Conservation (phyloP, 2,797 vertebrate species). For the Falco novaeseelandiae region DNA sequence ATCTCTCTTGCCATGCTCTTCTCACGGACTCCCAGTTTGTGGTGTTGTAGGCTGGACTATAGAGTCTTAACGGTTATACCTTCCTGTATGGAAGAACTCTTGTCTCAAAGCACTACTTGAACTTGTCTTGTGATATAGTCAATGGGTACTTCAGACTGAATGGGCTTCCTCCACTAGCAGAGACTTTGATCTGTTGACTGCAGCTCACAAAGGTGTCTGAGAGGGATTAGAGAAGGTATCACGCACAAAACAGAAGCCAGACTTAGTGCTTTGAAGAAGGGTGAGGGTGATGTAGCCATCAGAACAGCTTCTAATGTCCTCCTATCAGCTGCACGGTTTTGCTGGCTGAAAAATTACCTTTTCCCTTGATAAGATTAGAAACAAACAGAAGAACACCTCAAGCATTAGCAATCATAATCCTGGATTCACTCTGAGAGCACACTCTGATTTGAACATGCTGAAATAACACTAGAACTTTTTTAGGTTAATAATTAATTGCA, state of each 20-base stretch:
- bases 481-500: conserved; percentile 63
- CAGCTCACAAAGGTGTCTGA: not conserved
- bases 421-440: not conserved
- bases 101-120: not conserved
- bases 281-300: not conserved
- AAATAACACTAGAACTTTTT: not conserved
- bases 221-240: not conserved
- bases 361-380: not conserved
- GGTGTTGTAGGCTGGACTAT: not conserved
- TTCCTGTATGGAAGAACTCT: not conserved
- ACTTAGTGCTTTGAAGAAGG: not conserved
- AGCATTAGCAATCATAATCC: conserved; percentile 2
- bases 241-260: not conserved
- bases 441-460: not conserved
- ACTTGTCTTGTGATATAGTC: not conserved
- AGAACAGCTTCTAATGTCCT: not conserved
- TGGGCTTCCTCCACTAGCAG: not conserved
- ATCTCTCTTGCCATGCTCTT: not conserved
- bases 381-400: not conserved
- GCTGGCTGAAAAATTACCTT: conserved; percentile 2
- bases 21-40: not conserved
- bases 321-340: not conserved
- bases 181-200: not conserved
- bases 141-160: not conserved
- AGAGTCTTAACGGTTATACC: not conserved